Base-by-base conservation (phyloP, 2,113 vertebrate species). In the Bostrychus sinensis region DNA sequence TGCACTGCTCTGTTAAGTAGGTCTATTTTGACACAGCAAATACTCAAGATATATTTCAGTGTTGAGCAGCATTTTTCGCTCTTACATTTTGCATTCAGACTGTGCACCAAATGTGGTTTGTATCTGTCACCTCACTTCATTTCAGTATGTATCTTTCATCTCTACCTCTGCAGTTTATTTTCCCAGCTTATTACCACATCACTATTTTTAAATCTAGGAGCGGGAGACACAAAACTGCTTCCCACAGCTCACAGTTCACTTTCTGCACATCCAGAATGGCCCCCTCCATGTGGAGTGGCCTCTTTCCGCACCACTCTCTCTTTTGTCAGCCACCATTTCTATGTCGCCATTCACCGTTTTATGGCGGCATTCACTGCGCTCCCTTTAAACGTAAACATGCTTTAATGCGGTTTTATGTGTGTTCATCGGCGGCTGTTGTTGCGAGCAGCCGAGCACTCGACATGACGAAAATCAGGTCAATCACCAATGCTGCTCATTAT, bases 11-110 rank as follows among this genome's bases (percentile, higher is more conserved):
- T n/a, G 55, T 84, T 87, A 88, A 87, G 79, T 85, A 80, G 80
- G 76, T 79, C 79, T 86, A 28, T 86, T 85, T 82, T 80, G 79
- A 82, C 77, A 65, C 70, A 78, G 86, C 74, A 78, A 81, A 77
- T 67, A 55, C 67, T 63, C 82, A 84, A 81, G 66, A 65, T 77
- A 80, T 82, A 79, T 70, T 51, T 68, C 66, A 17, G 60, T 37
- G 65, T 71, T 70, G 62, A 77, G 74, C 67, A 62, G 50, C 63
- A 66, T 77, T 78, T 72, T 60, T 60, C 78, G 43, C 45, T 50
- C 53, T 32, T 63, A 62, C 74, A 75, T 19, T 69, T 43, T 62
- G 61, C 62, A 68, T 65, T 66, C n/a, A 6, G 16, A 66, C 64
- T 23, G 58, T 70, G 60, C 65, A 75, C 54, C 36, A 61, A 67